Conservation (phyloP, 2,113 vertebrate species). For the Lampris megalopsis region DNA sequence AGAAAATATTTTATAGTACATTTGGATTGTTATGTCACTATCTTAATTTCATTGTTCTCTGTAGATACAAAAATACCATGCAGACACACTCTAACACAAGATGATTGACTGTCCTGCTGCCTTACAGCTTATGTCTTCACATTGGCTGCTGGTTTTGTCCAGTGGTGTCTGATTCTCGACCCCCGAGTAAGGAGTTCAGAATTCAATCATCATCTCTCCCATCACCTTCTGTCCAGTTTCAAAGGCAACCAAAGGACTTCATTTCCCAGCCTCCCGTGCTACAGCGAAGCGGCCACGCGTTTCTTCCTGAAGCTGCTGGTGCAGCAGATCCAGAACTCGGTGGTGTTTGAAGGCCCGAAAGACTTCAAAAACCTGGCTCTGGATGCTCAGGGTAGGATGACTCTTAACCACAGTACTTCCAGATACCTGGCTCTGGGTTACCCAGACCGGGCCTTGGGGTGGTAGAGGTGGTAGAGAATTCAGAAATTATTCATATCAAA, state of each 20-base stretch:
- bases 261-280: slow-evolving; percentile 41
- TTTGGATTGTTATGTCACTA: too few species aligned
- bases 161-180: too few species aligned
- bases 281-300: slow-evolving; percentile 32
- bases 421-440: neutral
- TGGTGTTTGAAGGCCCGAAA: slow-evolving; percentile 77
- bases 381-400: slow-evolving; percentile 68
- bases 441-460: neutral
- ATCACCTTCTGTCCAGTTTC: slow-evolving; percentile 57
- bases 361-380: slow-evolving; percentile 77
- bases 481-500: too few species aligned
- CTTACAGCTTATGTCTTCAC: neutral
- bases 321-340: slow-evolving; percentile 71
- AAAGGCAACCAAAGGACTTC: neutral
- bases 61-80: too few species aligned
- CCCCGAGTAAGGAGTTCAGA: too few species aligned
- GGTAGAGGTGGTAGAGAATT: too few species aligned
- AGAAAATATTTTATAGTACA: too few species aligned
- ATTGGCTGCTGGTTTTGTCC: neutral
- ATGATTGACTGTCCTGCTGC: too few species aligned
- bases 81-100: too few species aligned
- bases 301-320: slow-evolving; percentile 75
- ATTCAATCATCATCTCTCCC: neutral
- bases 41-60: too few species aligned
- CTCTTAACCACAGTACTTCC: too few species aligned